Conservation (phyloP, 2,113 vertebrate species). For the Myotis davidii region DNA sequence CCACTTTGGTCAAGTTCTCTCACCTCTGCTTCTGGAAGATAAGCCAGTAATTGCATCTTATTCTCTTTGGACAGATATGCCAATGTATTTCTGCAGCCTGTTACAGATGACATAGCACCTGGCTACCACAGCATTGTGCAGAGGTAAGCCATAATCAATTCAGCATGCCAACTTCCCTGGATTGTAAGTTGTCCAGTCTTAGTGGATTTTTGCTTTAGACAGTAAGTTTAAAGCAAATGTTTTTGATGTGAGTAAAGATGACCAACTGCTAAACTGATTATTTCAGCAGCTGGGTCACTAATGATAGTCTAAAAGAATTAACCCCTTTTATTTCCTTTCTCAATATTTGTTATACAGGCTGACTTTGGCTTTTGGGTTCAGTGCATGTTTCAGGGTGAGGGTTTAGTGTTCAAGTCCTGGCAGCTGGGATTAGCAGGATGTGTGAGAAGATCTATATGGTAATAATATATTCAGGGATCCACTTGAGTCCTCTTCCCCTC, state of each 20-base stretch:
- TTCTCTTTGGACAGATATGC: constrained; percentile 90
- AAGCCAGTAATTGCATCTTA: constrained; percentile 24
- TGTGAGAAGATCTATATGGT: neutral
- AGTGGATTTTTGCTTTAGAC: constrained; percentile 40
- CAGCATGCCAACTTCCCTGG: neutral
- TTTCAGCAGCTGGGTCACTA: neutral
- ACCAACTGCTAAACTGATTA: neutral
- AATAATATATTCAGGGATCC: neutral
- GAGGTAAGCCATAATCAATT: constrained; percentile 87
- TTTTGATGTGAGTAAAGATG: neutral
- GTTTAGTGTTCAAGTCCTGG: neutral
- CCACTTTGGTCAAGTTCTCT: neutral
- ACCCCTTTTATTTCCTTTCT: constrained; percentile 5
- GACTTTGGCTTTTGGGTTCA: constrained; percentile 22
- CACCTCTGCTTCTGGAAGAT: neutral
- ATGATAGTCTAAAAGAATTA: constrained; percentile 36
- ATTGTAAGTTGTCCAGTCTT: neutral
- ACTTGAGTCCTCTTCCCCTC: neutral
- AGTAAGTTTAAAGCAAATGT: constrained; percentile 7
- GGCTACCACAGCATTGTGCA: constrained; percentile 99
- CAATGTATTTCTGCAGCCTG: constrained; percentile 98
- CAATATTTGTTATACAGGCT: neutral
- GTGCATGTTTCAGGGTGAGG: neutral
- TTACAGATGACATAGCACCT: constrained; percentile 98
- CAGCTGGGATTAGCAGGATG: neutral